Evolutionary conservation across 2,888 invertebrate genomes (phyloP), one percentile per base, ranked within the genome.

Genomic region (Platycheirus albimanus): DNA sequence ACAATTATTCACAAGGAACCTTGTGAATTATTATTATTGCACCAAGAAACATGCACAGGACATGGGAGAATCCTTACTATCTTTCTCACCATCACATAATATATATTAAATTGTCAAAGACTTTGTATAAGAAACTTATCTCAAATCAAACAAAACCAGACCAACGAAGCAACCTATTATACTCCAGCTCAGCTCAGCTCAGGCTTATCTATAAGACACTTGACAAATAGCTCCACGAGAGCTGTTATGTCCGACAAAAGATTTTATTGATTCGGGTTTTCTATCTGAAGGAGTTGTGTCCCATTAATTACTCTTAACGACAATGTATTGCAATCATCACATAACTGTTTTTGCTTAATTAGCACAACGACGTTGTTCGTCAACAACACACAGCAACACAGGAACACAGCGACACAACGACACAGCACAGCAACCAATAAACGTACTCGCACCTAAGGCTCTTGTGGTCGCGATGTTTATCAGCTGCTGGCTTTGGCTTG

Each of bases 331-430:
- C 56, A 69, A 74, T 79, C 79, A 69, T 69, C 74, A 69, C 74
- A 74, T 79, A 79, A 79, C 79, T 49, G 79, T 79, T 74, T 69
- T 69, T 74, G 41, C 75, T 79, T 79, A 74, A 79, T 79, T 79
- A 79, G 69, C 63, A 47, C 36, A 20, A 38, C 67, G 43, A 43
- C 43, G 61, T 61, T 61, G 67, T 52, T 67, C 67, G 63, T 79
- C 79, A 74, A 74, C 69, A 49, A 74, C 61, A 15, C 74, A 33
- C 5, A 33, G 6, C 61, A 30, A 47, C 54, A n/a, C n/a, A n/a
- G n/a, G n/a, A n/a, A n/a, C n/a, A n/a, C n/a, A n/a, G n/a, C n/a
- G n/a, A n/a, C n/a, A n/a, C n/a, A n/a, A n/a, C n/a, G n/a, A n/a
- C n/a, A n/a, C n/a, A n/a, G n/a, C n/a, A n/a, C n/a, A n/a, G 6